Evolutionary conservation across 2,797 vertebrate genomes (phyloP).

Genomic region (Macropodus opercularis): DNA sequence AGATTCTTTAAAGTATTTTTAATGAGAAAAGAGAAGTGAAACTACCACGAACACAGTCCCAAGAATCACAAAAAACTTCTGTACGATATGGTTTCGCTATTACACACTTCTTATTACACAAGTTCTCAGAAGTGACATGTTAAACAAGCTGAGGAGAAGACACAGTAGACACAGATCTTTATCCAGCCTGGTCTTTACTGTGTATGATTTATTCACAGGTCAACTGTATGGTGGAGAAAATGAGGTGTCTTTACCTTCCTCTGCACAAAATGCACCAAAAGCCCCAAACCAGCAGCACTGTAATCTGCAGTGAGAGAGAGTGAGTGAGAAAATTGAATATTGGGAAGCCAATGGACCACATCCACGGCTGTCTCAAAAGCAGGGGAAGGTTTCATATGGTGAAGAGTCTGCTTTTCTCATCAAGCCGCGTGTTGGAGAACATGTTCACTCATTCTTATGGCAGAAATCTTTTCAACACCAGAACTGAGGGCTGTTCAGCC

Average conservation of each 20-base stretch:
- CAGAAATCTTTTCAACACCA: conserved; percentile 68
- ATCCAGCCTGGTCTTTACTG: background rate
- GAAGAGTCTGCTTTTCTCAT: conserved; percentile 71
- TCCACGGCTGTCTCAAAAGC: conserved; percentile 44
- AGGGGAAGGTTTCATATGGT: conserved; percentile 48
- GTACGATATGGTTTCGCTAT: conserved; percentile 38
- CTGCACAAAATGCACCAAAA: conserved; percentile 15
- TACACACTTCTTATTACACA: background rate
- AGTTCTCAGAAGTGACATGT: conserved; percentile 36
- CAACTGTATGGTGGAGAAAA: background rate
- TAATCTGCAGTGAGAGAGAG: conserved; percentile 36
- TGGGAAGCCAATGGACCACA: conserved; percentile 50
- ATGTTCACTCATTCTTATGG: conserved; percentile 66
- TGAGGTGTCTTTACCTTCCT: background rate
- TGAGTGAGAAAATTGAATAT: conserved; percentile 66
- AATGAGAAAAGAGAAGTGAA: conserved; percentile 58
- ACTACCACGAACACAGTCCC: conserved; percentile 5
- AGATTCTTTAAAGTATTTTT: conserved; percentile 18
- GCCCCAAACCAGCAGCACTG: conserved; percentile 36
- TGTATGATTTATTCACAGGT: background rate
- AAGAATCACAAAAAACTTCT: conserved; percentile 47
- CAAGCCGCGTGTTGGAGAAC: conserved; percentile 58
- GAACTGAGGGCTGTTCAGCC: conserved; percentile 38
- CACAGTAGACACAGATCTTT: background rate
- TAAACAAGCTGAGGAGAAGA: conserved; percentile 1